These are phyloP conservation scores for Tympanuchus pallidicinctus DNA, from an alignment of 2,113 vertebrate genomes.

Conservation along the genomic window DNA sequence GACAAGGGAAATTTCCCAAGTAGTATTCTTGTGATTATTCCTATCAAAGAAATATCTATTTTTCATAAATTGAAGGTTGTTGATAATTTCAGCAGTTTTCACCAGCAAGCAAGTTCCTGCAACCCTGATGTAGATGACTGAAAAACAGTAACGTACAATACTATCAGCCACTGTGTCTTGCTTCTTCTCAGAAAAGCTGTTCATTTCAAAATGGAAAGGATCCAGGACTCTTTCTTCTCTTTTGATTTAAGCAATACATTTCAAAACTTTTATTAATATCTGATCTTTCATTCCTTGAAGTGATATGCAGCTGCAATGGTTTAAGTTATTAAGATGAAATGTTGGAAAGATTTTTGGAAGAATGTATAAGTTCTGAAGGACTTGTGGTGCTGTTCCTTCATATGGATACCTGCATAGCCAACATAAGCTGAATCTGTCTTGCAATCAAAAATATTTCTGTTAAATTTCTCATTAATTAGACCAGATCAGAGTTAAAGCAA, in stretches of 20 bases:
- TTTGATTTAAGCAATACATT: conserved; percentile 7
- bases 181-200: neutral
- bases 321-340: neutral
- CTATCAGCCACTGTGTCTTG: neutral
- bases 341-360: neutral
- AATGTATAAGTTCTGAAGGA: neutral
- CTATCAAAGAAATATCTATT: neutral
- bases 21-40: neutral
- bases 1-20: neutral
- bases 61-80: neutral
- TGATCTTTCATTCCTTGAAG: neutral
- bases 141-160: neutral
- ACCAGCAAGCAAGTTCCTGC: neutral
- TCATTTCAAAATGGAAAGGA: neutral
- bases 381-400: neutral
- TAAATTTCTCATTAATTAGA: conserved; percentile 46
- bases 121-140: neutral
- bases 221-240: neutral
- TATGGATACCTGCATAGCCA: conserved; percentile 34
- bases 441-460: neutral
- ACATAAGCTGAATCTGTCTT: conserved; percentile 22
- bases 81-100: neutral
- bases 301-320: neutral
- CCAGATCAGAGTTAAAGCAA: conserved; percentile 55
- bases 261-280: conserved; percentile 18